phyloP scores from a whole-genome alignment of 2,113 vertebrate species.

The Micromys minutus region DNA sequence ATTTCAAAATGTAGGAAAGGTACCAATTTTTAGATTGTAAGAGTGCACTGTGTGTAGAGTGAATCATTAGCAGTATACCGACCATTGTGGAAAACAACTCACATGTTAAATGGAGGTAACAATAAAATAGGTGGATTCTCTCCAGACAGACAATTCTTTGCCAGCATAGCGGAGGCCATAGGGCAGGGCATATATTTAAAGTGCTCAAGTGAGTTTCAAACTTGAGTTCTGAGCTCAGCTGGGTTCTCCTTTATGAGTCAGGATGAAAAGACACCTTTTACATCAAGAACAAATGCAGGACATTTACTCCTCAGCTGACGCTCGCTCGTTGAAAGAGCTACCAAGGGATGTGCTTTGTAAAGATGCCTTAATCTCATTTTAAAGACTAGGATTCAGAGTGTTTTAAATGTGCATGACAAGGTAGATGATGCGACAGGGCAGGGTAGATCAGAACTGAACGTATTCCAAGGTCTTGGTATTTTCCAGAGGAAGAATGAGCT shows the following conservation, averaged over 20 bases:
- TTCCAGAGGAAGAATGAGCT: conserved; percentile 39
- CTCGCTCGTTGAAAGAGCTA: background rate
- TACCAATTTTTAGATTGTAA: conserved; percentile 23
- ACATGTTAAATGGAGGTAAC: conserved; percentile 38
- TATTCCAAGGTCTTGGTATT: conserved; percentile 49
- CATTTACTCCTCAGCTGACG: background rate
- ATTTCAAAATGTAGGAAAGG: conserved; percentile 22
- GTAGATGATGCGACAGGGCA: background rate
- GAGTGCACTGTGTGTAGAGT: background rate
- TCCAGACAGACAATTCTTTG: background rate
- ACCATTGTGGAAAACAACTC: conserved; percentile 18
- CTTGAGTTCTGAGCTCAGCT: conserved; percentile 7
- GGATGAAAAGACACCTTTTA: conserved; percentile 50
- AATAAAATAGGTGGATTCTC: conserved; percentile 32
- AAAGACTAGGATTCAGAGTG: background rate
- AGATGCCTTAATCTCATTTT: background rate
- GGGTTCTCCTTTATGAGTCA: background rate
- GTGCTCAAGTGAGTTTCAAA: background rate
- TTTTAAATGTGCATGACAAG: conserved; percentile 35
- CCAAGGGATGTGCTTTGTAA: background rate
- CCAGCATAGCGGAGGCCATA: background rate
- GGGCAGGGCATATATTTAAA: conserved; percentile 32
- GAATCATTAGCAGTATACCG: conserved; percentile 45
- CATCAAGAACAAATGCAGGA: background rate
- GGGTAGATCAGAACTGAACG: conserved; percentile 28